phyloP scores from a whole-genome alignment of 2,113 vertebrate species.

The Scomber japonicus region DNA sequence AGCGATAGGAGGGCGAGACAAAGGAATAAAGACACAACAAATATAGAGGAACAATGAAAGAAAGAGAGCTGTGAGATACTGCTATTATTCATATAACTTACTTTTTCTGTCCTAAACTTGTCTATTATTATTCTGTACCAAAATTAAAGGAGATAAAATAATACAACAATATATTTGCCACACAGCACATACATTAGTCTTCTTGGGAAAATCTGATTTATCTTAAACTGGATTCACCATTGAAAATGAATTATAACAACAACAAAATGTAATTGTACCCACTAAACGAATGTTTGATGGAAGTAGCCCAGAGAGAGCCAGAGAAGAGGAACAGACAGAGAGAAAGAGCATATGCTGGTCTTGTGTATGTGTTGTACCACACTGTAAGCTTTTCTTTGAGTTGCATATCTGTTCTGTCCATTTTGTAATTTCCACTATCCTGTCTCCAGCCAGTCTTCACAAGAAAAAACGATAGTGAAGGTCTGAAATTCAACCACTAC shows the following conservation, averaged over 20 bases:
- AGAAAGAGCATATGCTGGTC: background rate
- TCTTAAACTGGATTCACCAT: background rate
- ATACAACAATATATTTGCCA: background rate
- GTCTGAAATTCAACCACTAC: no score
- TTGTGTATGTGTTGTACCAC: slow-evolving; percentile 13
- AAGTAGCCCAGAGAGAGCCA: background rate
- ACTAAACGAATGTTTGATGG: slow-evolving; percentile 2
- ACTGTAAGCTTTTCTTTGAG: background rate
- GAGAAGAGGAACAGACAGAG: background rate
- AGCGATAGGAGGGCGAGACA: slow-evolving; percentile 5
- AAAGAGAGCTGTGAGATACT: background rate
- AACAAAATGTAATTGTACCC: background rate
- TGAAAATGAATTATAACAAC: background rate
- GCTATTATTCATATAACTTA: background rate
- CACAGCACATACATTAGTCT: background rate
- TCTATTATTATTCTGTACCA: background rate
- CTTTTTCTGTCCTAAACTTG: background rate
- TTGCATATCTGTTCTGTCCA: background rate
- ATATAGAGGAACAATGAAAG: slow-evolving; percentile 14
- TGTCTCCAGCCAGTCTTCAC: background rate
- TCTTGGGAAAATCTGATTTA: background rate
- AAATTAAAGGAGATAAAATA: background rate
- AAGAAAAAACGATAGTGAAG: no score
- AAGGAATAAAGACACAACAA: slow-evolving; percentile 15
- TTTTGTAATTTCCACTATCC: background rate